Conservation (phyloP, 2,113 vertebrate species). For the Oncorhynchus nerka region DNA sequence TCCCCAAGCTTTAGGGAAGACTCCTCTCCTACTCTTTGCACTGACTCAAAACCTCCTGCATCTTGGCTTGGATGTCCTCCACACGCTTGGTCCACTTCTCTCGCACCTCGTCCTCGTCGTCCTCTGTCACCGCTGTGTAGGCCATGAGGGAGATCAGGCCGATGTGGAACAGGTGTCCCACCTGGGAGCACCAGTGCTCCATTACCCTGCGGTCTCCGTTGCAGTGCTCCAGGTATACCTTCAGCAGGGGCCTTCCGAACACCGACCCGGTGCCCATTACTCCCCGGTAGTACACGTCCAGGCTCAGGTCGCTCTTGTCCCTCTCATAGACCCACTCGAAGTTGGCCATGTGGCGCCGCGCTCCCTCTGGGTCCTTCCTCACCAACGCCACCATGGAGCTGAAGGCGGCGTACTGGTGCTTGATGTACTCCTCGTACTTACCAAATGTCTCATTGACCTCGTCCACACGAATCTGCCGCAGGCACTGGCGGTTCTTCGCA, state of each 20-base stretch:
- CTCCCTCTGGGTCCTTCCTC: slow-evolving; percentile 60
- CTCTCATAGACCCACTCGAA: slow-evolving; percentile 69
- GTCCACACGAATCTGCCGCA: slow-evolving; percentile 67
- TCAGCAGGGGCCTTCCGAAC: slow-evolving; percentile 68
- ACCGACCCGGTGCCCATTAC: slow-evolving; percentile 51
- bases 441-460: slow-evolving; percentile 74
- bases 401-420: slow-evolving; percentile 75
- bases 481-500: slow-evolving; percentile 64
- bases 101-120: slow-evolving; percentile 72
- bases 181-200: slow-evolving; percentile 71
- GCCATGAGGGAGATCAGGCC: slow-evolving; percentile 77
- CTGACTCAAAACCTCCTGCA: slow-evolving; percentile 68
- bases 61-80: slow-evolving; percentile 72
- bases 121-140: slow-evolving; percentile 72
- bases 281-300: slow-evolving; percentile 71
- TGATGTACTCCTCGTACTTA: slow-evolving; percentile 76
- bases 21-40: slow-evolving; percentile 47
- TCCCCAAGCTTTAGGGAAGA: neutral
- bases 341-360: slow-evolving; percentile 43
- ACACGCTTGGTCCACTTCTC: slow-evolving; percentile 73
- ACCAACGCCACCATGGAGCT: slow-evolving; percentile 66
- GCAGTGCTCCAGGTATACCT: slow-evolving; percentile 72
- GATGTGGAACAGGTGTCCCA: slow-evolving; percentile 75
- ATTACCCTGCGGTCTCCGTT: slow-evolving; percentile 58
- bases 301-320: slow-evolving; percentile 64